Evolutionary conservation across 2,797 vertebrate genomes (phyloP).

Genomic region (Pempheris klunzingeri): DNA sequence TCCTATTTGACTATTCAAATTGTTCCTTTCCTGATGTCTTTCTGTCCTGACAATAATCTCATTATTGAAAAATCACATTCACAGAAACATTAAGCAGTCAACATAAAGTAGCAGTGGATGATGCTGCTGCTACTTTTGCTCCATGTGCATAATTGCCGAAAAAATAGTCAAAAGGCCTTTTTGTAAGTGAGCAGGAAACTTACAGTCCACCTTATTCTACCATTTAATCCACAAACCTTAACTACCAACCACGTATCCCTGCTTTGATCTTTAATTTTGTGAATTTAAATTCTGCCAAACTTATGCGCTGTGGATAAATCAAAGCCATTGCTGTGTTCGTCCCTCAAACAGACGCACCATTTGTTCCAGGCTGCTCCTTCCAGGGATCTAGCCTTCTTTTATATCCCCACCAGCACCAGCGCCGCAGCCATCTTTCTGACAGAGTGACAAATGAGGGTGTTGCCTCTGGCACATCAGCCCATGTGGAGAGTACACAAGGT

Average conservation of each 20-base stretch:
- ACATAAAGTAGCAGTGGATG: slow-evolving; percentile 20
- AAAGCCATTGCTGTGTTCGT: slow-evolving; percentile 36
- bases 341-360: slow-evolving; percentile 33
- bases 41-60: slow-evolving; percentile 49
- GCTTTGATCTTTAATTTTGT: slow-evolving; percentile 50
- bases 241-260: slow-evolving; percentile 12
- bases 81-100: slow-evolving; percentile 29
- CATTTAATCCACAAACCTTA: slow-evolving; percentile 27
- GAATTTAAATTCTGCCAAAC: slow-evolving; percentile 35
- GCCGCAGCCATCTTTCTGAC: slow-evolving; percentile 63
- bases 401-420: slow-evolving; percentile 34
- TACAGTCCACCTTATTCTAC: slow-evolving; percentile 18
- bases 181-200: slow-evolving; percentile 9
- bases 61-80: slow-evolving; percentile 46
- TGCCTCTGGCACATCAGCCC: slow-evolving; percentile 61
- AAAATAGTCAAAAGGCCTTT: slow-evolving; percentile 13
- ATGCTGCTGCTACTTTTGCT: slow-evolving; percentile 8
- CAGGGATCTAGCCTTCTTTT: slow-evolving; percentile 37
- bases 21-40: slow-evolving; percentile 25
- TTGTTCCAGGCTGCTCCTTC: slow-evolving; percentile 50
- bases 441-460: slow-evolving; percentile 70
- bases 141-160: neutral
- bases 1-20: slow-evolving; percentile 48
- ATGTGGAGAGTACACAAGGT: slow-evolving; percentile 60
- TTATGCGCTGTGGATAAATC: slow-evolving; percentile 33